phyloP scores from a whole-genome alignment of 2,797 vertebrate species.

The Xenentodon cancila region DNA sequence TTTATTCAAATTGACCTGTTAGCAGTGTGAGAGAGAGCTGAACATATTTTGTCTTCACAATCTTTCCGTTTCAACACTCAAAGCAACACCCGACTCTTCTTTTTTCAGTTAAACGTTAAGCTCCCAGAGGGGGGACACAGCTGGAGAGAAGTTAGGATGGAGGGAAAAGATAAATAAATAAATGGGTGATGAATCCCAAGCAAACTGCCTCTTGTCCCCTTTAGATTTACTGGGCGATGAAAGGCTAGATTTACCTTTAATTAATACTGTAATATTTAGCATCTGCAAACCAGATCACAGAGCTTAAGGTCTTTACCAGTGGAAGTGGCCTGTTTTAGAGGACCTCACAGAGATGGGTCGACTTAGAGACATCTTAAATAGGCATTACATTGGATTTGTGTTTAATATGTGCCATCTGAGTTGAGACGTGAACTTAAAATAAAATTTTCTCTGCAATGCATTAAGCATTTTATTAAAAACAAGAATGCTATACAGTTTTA shows the following conservation, averaged over 20 bases:
- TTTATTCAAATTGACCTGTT: background rate
- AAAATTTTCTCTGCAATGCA: constrained; percentile 42
- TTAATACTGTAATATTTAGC: constrained; percentile 73
- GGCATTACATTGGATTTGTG: constrained; percentile 69
- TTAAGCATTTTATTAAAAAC: constrained; percentile 57
- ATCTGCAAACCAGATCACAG: constrained; percentile 75
- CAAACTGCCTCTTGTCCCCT: constrained; percentile 51
- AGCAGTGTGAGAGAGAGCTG: background rate
- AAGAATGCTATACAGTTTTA: constrained; percentile 39
- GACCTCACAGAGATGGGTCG: constrained; percentile 70
- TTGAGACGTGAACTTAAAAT: constrained; percentile 45
- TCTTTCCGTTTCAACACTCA: constrained; percentile 8
- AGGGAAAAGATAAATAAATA: constrained; percentile 71
- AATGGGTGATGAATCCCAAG: constrained; percentile 66
- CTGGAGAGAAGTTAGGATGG: constrained; percentile 31
- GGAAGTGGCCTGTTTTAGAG: constrained; percentile 60
- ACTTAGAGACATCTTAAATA: constrained; percentile 74
- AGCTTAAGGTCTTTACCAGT: constrained; percentile 69
- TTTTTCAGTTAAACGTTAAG: constrained; percentile 21
- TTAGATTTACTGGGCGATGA: constrained; percentile 73
- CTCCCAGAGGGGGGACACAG: constrained; percentile 12
- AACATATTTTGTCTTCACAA: background rate
- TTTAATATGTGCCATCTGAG: constrained; percentile 74
- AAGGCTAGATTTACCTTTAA: constrained; percentile 78
- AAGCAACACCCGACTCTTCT: constrained; percentile 3